A percentile compares a stretch with the other conserved stretches of the same genome.
phyloP scores from a whole-genome alignment of 2,797 vertebrate species.

The Notolabrus celidotus region DNA sequence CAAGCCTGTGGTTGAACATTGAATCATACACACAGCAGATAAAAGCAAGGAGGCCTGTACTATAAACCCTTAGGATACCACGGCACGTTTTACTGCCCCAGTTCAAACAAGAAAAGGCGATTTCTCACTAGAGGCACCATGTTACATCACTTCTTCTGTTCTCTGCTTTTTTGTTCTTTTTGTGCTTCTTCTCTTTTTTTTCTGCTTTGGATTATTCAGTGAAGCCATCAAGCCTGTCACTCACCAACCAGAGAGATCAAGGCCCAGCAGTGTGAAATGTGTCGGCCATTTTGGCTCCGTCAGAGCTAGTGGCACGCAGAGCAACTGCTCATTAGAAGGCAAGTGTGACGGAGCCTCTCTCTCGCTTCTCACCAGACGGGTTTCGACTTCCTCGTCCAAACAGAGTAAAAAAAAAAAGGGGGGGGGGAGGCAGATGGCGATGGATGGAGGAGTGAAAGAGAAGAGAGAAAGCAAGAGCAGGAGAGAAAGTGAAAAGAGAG shows the following conservation, averaged over 20 bases:
- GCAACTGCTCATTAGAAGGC: conserved; percentile 79
- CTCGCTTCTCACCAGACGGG: conserved; percentile 37
- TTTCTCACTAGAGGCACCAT: conserved; percentile 68
- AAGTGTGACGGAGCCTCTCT: conserved; percentile 59
- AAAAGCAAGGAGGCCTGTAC: conserved; percentile 52
- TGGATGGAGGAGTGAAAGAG: not conserved
- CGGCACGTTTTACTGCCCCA: conserved; percentile 41
- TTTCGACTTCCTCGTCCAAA: conserved; percentile 56
- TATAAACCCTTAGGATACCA: conserved; percentile 43
- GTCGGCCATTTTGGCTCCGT: conserved; percentile 76
- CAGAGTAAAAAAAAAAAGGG: not conserved
- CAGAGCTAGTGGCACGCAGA: conserved; percentile 65
- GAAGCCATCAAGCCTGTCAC: conserved; percentile 57
- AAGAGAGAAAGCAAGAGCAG: conserved; percentile 15
- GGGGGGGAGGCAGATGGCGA: conserved; percentile 46
- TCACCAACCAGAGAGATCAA: conserved; percentile 59
- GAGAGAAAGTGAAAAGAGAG: not conserved
- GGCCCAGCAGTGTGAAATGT: conserved; percentile 68
- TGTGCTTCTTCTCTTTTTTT: conserved; percentile 16
- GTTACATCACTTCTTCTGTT: conserved; percentile 74
- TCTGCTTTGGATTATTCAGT: conserved; percentile 27
- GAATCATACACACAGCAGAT: conserved; percentile 61
- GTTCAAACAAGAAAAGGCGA: conserved; percentile 52
- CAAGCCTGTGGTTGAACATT: conserved; percentile 63
- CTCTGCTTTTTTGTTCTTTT: conserved; percentile 37